Evolutionary conservation across 2,888 invertebrate species (phyloP), one percentile per base, ranked within the genome.

Genomic region (Balanococcus diminutus): DNA sequence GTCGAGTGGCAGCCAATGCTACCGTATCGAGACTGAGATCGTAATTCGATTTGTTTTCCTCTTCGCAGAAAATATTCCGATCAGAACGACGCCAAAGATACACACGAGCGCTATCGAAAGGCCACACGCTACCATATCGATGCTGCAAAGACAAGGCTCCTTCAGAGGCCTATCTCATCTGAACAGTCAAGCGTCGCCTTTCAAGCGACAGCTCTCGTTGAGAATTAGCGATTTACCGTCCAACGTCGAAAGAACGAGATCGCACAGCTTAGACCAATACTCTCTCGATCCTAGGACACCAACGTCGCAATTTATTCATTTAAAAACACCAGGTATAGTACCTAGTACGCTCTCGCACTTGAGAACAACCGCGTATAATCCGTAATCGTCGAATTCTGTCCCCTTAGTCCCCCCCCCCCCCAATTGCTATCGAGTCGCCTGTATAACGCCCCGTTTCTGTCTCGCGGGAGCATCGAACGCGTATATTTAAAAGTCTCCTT

Each of bases 101-200:
- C 98, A 98, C 91, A 98, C 97, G 1, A 96, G 96, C 90, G 97
- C 97, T 11, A 97, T 98, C 88, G 98, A 97, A 90, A 92, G 98
- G 84, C 99, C 99, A 1, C 98, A 98, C 90, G 98, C 98, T 87
- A 98, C 98, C 67, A 95, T 96, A 42, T 95, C 96, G 88, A 94
- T 99, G 93, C 92, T 99, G 86, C 96, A 98, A 90, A 92, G 99
- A 42, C 98, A 99, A 91, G 97, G 98, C 88, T 97, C 97, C 87
- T 97, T 98, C 92, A 93, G 98, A 85, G 97, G 96, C 82, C 96
- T 98, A 90, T 93, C 94, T 88, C 95, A 95, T 89, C 91, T 94
- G 56, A 94, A 93, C 88, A 9, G 75, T 75, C 94, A 92, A 90
- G 95, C 95, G 89, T 97, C 97, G 22, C 98, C 95, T 87, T 99